Percentiles rank a stretch among this genome's conserved stretches.
These are phyloP conservation scores for Esox niger DNA, from an alignment of 2,113 vertebrate species.

Conservation along the genomic window DNA sequence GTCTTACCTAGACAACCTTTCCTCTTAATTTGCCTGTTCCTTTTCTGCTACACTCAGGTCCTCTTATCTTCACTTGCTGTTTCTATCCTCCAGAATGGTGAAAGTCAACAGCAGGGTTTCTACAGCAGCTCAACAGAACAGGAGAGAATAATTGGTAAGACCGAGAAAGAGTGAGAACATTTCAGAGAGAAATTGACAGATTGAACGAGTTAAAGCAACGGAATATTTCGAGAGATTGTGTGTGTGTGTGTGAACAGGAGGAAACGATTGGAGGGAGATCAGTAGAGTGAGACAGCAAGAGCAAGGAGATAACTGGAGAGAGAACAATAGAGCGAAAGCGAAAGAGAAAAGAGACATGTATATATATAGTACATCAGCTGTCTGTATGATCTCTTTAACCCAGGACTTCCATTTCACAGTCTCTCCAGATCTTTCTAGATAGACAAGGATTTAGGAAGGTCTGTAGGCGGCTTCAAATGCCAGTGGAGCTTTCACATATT, in stretches of 20 bases:
- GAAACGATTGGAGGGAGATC: too few relatives aligned
- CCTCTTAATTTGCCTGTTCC: slow-evolving; percentile 8
- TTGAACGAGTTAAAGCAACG: too few relatives aligned
- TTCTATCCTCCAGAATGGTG: slow-evolving; percentile 35
- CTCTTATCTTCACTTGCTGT: too few relatives aligned
- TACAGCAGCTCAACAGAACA: slow-evolving; percentile 30
- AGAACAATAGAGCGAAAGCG: slow-evolving; percentile 14
- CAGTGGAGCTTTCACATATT: slow-evolving; percentile 3
- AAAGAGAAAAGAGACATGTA: slow-evolving; percentile 25
- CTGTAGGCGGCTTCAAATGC: slow-evolving; percentile 10
- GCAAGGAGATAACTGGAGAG: too few relatives aligned
- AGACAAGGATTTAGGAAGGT: slow-evolving; percentile 55
- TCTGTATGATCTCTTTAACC: slow-evolving; percentile 55
- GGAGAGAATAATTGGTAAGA: not conserved
- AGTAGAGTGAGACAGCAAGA: too few relatives aligned
- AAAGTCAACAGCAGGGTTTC: slow-evolving; percentile 44
- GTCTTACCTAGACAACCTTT: slow-evolving; percentile 24
- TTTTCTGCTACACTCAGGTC: too few relatives aligned
- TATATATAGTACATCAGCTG: slow-evolving; percentile 47
- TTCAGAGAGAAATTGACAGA: too few relatives aligned
- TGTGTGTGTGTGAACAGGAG: too few relatives aligned
- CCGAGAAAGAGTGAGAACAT: not conserved
- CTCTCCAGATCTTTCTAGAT: slow-evolving; percentile 49
- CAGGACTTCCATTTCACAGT: slow-evolving; percentile 34
- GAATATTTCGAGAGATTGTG: too few relatives aligned